phyloP scores from a whole-genome alignment of 92 coral and sea anemone species.

The Porites lobata region DNA sequence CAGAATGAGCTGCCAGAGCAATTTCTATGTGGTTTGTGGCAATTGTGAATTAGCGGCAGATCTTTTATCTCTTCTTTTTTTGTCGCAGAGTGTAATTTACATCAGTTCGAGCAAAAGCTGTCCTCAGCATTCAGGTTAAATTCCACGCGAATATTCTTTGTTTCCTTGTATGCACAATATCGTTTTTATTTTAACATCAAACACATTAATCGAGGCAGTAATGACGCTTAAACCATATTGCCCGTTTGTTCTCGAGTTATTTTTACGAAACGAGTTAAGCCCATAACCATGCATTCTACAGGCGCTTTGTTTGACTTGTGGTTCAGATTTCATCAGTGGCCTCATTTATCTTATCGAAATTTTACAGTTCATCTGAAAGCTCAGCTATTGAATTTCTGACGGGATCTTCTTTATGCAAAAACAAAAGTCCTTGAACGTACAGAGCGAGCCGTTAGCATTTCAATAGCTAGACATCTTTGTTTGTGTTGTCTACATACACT shows the following conservation, averaged over 20 bases:
- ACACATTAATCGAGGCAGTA: slow-evolving; percentile 6
- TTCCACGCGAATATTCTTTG: slow-evolving; percentile 3
- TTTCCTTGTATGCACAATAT: slow-evolving; percentile 4
- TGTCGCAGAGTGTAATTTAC: not conserved
- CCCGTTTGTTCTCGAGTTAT: not conserved
- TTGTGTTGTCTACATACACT: not conserved
- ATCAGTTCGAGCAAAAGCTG: not conserved
- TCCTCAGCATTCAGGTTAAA: not conserved
- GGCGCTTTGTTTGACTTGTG: slow-evolving; percentile 10
- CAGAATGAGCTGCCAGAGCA: not conserved
- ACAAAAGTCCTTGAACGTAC: slow-evolving; percentile 14
- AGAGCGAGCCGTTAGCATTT: slow-evolving; percentile 28
- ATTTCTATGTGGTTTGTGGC: not conserved
- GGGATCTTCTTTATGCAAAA: slow-evolving; percentile 15
- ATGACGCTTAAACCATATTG: slow-evolving; percentile 16
- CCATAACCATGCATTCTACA: slow-evolving; percentile 5
- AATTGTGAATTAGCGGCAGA: not conserved
- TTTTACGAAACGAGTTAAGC: not conserved
- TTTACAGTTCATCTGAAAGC: slow-evolving; percentile 27
- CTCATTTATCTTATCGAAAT: slow-evolving; percentile 40
- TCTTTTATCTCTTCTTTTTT: not conserved
- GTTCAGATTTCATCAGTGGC: slow-evolving; percentile 22
- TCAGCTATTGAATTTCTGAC: slow-evolving; percentile 21
- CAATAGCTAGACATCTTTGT: slow-evolving; percentile 9
- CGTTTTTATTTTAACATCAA: not conserved